These are phyloP conservation scores for Pogonocichla stellata DNA, from an alignment of 2,113 vertebrate genomes.

Conservation along the genomic window DNA sequence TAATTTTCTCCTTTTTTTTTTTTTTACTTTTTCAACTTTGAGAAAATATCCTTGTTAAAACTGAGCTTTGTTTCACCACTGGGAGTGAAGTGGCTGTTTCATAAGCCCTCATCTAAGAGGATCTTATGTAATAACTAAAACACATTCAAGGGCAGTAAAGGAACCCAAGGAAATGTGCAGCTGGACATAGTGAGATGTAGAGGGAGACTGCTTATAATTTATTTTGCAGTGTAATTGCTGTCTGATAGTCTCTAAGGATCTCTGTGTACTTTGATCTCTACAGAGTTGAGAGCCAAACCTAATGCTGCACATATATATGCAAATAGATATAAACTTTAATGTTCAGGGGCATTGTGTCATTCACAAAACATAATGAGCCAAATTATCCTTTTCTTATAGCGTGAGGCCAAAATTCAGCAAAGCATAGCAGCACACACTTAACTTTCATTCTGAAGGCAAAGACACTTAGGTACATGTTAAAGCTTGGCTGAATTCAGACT, in stretches of 20 bases:
- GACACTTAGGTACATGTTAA: constrained; percentile 9
- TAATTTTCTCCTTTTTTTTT: not conserved
- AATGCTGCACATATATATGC: constrained; percentile 51
- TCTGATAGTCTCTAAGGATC: constrained; percentile 34
- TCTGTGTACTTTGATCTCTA: constrained; percentile 54
- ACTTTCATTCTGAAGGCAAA: constrained; percentile 34
- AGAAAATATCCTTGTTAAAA: not conserved
- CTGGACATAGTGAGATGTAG: not conserved
- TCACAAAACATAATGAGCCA: constrained; percentile 56
- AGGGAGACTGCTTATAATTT: constrained; percentile 8
- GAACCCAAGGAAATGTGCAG: constrained; percentile 11
- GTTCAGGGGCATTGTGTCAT: constrained; percentile 58
- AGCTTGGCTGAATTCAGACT: constrained; percentile 24
- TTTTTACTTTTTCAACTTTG: not conserved
- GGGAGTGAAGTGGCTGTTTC: not conserved
- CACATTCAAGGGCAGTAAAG: constrained; percentile 38
- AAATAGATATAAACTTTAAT: constrained; percentile 55
- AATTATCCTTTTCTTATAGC: constrained; percentile 43
- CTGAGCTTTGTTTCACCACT: not conserved
- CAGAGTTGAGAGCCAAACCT: constrained; percentile 24
- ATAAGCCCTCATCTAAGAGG: not conserved
- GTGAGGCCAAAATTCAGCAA: constrained; percentile 48
- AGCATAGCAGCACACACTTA: constrained; percentile 30
- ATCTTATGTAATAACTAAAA: constrained; percentile 8
- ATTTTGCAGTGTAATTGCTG: constrained; percentile 51